phyloP scores from a whole-genome alignment of 2,797 vertebrate genomes.

The Margarornis squamiger region DNA sequence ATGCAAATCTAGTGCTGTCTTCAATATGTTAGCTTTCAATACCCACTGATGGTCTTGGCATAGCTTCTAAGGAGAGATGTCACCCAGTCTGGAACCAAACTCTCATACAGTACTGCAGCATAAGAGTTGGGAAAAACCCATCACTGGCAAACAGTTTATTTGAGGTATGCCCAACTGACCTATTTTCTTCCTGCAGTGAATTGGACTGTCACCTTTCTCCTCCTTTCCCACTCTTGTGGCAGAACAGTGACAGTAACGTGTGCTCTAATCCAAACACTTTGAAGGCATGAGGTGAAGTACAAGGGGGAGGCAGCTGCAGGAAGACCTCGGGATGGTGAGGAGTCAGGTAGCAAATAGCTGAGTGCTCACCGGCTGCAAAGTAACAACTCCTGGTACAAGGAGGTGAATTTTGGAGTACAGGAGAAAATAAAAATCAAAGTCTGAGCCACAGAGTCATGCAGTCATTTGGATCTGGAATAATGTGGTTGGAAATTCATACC shows the following conservation, averaged over 20 bases:
- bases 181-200: background rate
- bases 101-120: background rate
- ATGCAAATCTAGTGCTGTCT: background rate
- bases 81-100: background rate
- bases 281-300: background rate
- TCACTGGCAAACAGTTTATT: background rate
- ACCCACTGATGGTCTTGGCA: background rate
- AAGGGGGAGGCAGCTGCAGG: background rate
- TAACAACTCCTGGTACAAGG: background rate
- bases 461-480: background rate
- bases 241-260: background rate
- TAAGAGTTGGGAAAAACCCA: background rate
- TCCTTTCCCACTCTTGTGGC: background rate
- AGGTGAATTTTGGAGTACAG: background rate
- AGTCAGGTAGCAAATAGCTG: background rate
- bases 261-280: background rate
- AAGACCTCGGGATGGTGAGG: background rate
- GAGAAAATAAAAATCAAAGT: background rate
- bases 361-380: background rate
- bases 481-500: background rate
- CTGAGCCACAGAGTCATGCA: background rate
- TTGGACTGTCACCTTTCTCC: background rate
- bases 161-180: accelerated
- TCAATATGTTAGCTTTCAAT: background rate
- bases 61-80: background rate